These are phyloP conservation scores for Phenganax stokvisi DNA, from an alignment of 92 coral and sea anemone genomes.

Conservation along the genomic window DNA sequence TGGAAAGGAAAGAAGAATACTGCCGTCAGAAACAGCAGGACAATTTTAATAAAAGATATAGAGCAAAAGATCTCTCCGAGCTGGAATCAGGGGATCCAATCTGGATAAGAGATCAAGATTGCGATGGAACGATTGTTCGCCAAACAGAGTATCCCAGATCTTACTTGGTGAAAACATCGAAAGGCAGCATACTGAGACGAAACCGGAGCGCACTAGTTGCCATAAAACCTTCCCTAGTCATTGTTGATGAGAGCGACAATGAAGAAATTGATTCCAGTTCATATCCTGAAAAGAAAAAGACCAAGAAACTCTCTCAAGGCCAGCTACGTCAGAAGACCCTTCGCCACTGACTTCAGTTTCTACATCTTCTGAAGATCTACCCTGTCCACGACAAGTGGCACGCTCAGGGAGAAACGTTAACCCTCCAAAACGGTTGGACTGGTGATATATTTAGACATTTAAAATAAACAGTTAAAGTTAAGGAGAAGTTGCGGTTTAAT, in stretches of 20 bases:
- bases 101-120: conserved; percentile 55
- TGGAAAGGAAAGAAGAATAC: conserved; percentile 47
- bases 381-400: too few species aligned
- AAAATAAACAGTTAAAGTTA: too few species aligned
- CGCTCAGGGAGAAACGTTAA: neutral
- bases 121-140: conserved; percentile 45
- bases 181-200: conserved; percentile 9
- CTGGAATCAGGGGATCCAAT: conserved; percentile 43
- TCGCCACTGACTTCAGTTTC: too few species aligned
- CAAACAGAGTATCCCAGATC: conserved; percentile 53
- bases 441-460: neutral
- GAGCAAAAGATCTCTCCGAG: conserved; percentile 41
- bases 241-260: neutral
- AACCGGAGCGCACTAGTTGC: neutral
- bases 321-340: neutral
- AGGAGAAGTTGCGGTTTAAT: too few species aligned
- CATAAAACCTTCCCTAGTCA: neutral
- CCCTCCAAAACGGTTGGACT: neutral
- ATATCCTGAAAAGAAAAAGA: neutral
- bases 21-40: conserved; percentile 41
- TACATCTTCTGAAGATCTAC: too few species aligned
- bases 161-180: conserved; percentile 50
- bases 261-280: neutral
- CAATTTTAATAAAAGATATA: conserved; percentile 49
- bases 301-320: neutral